phyloP scores from a whole-genome alignment of 1,140 invertebrate genomes.

The Dreissena rostriformis region DNA sequence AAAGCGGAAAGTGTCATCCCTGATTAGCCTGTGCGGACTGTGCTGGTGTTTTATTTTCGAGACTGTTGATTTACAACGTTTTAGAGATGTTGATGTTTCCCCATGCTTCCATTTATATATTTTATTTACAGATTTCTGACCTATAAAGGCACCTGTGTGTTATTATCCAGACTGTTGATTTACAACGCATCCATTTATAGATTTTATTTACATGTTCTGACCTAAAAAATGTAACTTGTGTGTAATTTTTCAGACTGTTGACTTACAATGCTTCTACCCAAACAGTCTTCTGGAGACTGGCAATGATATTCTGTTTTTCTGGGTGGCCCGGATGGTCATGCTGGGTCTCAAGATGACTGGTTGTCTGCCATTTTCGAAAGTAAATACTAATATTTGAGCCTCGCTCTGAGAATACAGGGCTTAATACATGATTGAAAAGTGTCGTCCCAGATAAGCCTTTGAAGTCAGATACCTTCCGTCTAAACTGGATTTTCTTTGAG shows the following conservation, averaged over 20 bases:
- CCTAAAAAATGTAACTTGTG: too few species aligned
- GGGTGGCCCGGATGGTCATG: conserved; percentile 82
- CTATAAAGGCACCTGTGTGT: too few species aligned
- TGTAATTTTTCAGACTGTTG: conserved; percentile 64
- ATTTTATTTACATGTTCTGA: too few species aligned
- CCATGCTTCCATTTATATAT: too few species aligned
- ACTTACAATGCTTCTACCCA: conserved; percentile 72
- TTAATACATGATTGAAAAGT: too few species aligned
- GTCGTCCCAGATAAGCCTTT: not conserved
- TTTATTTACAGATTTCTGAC: too few species aligned
- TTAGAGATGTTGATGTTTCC: not conserved
- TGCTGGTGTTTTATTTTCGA: conserved; percentile 60
- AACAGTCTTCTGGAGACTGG: conserved; percentile 79
- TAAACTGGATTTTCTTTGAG: not conserved
- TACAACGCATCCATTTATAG: conserved; percentile 32
- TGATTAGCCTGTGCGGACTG: too few species aligned
- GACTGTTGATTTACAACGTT: conserved; percentile 67
- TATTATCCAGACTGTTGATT: conserved; percentile 65
- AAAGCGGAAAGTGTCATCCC: too few species aligned
- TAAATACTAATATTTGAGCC: conserved; percentile 56
- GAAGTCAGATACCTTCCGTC: conserved; percentile 17
- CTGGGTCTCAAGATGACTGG: conserved; percentile 90
- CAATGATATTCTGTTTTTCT: conserved; percentile 82
- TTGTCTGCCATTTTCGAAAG: conserved; percentile 91
- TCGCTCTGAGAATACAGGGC: too few species aligned